Evolutionary conservation across 2,113 vertebrate species (phyloP), one percentile per base, ranked within the genome.

Genomic region (Cisticola juncidis): DNA sequence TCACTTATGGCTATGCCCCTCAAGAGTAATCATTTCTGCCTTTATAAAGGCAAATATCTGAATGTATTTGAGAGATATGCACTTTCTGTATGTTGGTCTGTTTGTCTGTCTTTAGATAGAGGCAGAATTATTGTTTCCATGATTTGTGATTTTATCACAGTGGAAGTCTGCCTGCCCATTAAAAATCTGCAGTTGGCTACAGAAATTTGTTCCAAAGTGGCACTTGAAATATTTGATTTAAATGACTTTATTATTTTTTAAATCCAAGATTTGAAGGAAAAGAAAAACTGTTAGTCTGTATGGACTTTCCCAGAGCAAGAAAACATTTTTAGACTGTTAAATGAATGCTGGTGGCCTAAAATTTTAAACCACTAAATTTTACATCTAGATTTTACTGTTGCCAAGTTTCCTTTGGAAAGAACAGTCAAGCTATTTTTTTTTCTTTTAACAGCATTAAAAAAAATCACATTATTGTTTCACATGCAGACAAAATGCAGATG

Each of bases 321-420:
- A 60, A 42, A 85, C 28, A 1, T 73, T 73, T 92, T 94, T 56
- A 72, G 56, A 38, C 35, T 78, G 25, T 71, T 81, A 90, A 84
- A 88, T 81, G 84, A 78, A 78, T 92, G 88, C 22, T 90, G 90
- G 95, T 96, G 95, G 95, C 77, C 94, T 93, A 56, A 88, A 93
- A 86, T 65, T 94, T 83, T 81, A 81, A 88, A 91, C n/a, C 60
- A 81, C 68, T 83, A 51, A 76, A 68, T 90, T 90, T 88, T 94
- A n/a, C 47, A 64, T 81, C 66, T 86, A 86, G 60, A 70, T 92
- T 58, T 88, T 83, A 56, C 38, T 71, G 13, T 74, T 90, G 90
- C 95, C 88, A 95, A 86, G 56, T 94, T 95, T 96, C 80, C 33
- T 90, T 90, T 96, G 95, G 92, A 90, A 92, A 93, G 86, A 88